These are phyloP conservation scores for Leptocoma aspasia DNA, from an alignment of 2,113 vertebrate genomes.

Conservation along the genomic window DNA sequence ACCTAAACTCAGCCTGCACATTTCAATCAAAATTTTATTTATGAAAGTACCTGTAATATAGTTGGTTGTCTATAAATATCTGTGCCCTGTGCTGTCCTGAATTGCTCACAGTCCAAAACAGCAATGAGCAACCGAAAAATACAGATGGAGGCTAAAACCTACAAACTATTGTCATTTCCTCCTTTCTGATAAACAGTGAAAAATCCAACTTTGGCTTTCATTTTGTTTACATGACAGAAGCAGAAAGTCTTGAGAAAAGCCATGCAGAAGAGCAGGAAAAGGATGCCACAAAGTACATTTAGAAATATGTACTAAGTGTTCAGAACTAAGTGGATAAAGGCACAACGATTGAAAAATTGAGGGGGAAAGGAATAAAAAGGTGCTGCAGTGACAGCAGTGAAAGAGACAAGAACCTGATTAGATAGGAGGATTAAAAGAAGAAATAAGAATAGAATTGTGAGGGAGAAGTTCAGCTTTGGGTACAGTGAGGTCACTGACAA, in stretches of 20 bases:
- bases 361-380: neutral
- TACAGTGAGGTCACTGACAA: neutral
- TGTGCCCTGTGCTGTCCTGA: neutral
- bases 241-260: neutral
- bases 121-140: neutral
- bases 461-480: neutral
- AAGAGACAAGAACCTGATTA: neutral
- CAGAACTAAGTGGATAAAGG: neutral
- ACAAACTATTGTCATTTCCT: neutral
- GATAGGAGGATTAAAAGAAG: neutral
- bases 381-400: neutral
- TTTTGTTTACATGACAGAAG: neutral
- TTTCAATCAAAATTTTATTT: neutral
- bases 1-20: neutral
- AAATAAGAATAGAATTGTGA: neutral
- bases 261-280: neutral
- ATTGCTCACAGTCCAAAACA: neutral
- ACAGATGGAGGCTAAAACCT: neutral
- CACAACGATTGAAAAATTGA: neutral
- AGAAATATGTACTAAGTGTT: neutral
- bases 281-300: neutral
- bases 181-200: neutral
- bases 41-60: neutral
- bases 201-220: neutral
- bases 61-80: neutral